Base-by-base conservation (phyloP, 2,797 vertebrate genomes). In the Chelonia mydas region DNA sequence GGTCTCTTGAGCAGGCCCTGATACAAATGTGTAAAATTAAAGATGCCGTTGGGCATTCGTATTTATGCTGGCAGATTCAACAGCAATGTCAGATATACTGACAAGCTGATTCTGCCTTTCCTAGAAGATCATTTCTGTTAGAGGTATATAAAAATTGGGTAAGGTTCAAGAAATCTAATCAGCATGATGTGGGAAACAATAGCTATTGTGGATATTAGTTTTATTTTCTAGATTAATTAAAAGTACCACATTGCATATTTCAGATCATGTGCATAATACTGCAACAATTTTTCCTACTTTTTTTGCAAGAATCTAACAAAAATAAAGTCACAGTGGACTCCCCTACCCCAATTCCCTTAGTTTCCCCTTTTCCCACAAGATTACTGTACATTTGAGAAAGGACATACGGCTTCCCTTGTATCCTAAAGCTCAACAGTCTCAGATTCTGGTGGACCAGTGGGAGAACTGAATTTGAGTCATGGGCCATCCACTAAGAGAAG, bases 101-200 rank as follows among this genome's bases (percentile, higher is more conserved):
- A 4, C 96, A 92, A 96, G 89, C 41, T 87, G 92, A 9, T 68
- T 92, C 37, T 54, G 33, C 2, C 90, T 96, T 91, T 89, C 83
- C 90, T 79, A 65, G 78, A 19, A 27, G 50, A 47, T 23, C 31
- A n/a, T 45, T 86, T 81, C 77, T 89, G 45, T 78, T 68, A 83
- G 27, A 27, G 7, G n/a, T 65, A 50, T 6, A 4, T 74, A n/a
- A 68, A 91, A 82, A 90, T 92, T 90, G 86, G 76, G 95, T 85
- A 83, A 86, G 53, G 31, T 1, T 74, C 90, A 41, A 59, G 86
- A 33, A 55, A 31, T 31, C 72, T 59, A 90, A 50, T 55, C n/a
- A 79, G 6, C 0, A 0, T 68, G 57, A 27, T 83, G 5, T 81
- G 37, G 80, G 51, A 76, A 92, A 76, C 37, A 41, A 74, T n/a